phyloP scores from a whole-genome alignment of 2,888 invertebrate genomes.

The Tupiocoris notatus region DNA sequence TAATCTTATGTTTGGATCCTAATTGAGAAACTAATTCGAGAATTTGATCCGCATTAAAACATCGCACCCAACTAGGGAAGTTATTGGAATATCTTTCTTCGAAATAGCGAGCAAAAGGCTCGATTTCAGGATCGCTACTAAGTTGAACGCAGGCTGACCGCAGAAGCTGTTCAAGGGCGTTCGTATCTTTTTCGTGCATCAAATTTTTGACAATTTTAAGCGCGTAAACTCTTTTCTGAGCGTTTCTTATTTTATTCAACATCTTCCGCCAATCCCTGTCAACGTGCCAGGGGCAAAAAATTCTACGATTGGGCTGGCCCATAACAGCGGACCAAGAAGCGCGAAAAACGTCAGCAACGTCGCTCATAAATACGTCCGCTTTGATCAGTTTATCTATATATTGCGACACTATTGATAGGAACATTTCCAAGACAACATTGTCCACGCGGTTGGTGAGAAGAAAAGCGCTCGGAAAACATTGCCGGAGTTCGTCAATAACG shows the following conservation, averaged over 20 bases:
- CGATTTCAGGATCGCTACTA: conserved; percentile 44
- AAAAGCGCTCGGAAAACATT: conserved; percentile 29
- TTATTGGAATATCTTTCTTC: background rate
- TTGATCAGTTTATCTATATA: conserved; percentile 26
- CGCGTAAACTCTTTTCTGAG: conserved; percentile 8
- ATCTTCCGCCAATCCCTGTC: conserved; percentile 48
- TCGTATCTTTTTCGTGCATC: background rate
- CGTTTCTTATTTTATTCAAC: conserved; percentile 46
- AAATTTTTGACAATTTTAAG: conserved; percentile 12
- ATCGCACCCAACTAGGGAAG: conserved; percentile 44
- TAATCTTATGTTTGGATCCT: conserved; percentile 48
- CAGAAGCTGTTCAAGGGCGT: background rate
- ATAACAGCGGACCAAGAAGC: conserved; percentile 49
- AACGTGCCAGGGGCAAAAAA: conserved; percentile 51
- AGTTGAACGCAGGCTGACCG: conserved; percentile 26
- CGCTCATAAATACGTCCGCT: conserved; percentile 50
- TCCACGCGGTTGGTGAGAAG: conserved; percentile 22
- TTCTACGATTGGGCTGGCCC: conserved; percentile 34
- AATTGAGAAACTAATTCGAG: conserved; percentile 49
- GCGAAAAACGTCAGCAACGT: conserved; percentile 49
- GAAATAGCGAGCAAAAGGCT: conserved; percentile 46
- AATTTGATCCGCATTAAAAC: conserved; percentile 44
- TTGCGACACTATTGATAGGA: background rate
- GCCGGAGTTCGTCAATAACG: conserved; percentile 9
- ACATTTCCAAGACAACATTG: background rate